Evolutionary conservation across 1,140 invertebrate genomes (phyloP).

Genomic region (Drosophila nigrodunni): DNA sequence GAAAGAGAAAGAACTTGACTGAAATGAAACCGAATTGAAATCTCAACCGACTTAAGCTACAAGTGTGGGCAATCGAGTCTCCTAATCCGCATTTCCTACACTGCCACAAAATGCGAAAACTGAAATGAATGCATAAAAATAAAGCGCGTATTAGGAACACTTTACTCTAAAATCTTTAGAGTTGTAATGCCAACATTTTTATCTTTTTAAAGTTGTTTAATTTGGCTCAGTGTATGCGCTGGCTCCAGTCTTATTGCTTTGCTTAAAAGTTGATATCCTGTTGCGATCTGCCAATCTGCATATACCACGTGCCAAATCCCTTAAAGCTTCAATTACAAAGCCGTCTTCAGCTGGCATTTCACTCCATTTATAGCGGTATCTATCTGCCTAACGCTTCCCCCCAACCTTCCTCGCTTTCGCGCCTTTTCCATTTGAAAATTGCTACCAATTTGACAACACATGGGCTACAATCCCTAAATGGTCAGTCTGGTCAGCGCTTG

Average conservation of each 20-base stretch:
- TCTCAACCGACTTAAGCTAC: neutral
- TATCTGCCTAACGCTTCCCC: too few relatives aligned
- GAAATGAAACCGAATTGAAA: slow-evolving; percentile 19
- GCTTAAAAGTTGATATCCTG: neutral
- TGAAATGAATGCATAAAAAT: too few relatives aligned
- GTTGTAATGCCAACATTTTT: too few relatives aligned
- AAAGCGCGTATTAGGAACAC: too few relatives aligned
- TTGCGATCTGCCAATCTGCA: slow-evolving; percentile 7
- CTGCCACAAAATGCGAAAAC: too few relatives aligned
- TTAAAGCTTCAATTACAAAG: slow-evolving; percentile 38
- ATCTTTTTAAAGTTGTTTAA: too few relatives aligned
- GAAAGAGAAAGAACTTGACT: neutral
- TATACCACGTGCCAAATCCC: slow-evolving; percentile 18
- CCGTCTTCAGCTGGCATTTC: neutral
- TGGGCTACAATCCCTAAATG: slow-evolving; percentile 29
- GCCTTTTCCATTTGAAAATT: neutral
- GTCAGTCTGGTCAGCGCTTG: slow-evolving; percentile 17
- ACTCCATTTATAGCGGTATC: too few relatives aligned
- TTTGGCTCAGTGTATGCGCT: too few relatives aligned
- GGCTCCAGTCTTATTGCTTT: neutral
- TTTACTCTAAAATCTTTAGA: neutral
- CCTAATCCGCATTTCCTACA: slow-evolving; percentile 3
- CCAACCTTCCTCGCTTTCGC: neutral
- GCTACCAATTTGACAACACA: slow-evolving; percentile 31
- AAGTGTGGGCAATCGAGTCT: slow-evolving; percentile 12